phyloP scores from a whole-genome alignment of 2,797 vertebrate genomes.

The Chloroceryle inda region DNA sequence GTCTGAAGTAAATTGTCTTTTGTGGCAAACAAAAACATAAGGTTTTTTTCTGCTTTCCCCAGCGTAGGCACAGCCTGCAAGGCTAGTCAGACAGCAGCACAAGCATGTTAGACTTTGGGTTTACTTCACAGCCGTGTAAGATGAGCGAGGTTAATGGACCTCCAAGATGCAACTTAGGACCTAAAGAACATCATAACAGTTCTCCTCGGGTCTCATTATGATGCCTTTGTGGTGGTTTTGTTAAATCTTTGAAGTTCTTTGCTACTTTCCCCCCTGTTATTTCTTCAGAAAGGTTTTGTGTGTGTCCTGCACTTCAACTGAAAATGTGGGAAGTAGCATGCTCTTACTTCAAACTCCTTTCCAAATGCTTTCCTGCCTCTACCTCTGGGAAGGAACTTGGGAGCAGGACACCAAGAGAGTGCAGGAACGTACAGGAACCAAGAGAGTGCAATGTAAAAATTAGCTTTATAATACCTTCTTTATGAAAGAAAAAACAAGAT shows the following conservation, averaged over 20 bases:
- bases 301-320: neutral
- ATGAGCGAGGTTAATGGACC: neutral
- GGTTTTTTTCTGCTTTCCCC: neutral
- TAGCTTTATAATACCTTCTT: neutral
- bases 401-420: neutral
- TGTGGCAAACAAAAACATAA: neutral
- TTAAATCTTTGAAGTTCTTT: neutral
- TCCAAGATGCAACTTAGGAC: neutral
- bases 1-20: neutral
- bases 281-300: neutral
- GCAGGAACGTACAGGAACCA: neutral
- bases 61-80: neutral
- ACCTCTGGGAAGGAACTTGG: neutral
- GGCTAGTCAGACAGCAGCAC: neutral
- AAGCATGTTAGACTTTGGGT: neutral
- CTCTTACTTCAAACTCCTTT: neutral
- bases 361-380: neutral
- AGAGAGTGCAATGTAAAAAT: neutral
- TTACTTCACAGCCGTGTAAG: neutral
- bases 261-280: fast-evolving
- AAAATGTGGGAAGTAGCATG: neutral
- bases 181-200: neutral
- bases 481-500: neutral
- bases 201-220: neutral
- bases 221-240: neutral